Evolutionary conservation across 2,888 invertebrate species (phyloP), one percentile per base, ranked within the genome.

Genomic region (Synergus umbraculus): DNA sequence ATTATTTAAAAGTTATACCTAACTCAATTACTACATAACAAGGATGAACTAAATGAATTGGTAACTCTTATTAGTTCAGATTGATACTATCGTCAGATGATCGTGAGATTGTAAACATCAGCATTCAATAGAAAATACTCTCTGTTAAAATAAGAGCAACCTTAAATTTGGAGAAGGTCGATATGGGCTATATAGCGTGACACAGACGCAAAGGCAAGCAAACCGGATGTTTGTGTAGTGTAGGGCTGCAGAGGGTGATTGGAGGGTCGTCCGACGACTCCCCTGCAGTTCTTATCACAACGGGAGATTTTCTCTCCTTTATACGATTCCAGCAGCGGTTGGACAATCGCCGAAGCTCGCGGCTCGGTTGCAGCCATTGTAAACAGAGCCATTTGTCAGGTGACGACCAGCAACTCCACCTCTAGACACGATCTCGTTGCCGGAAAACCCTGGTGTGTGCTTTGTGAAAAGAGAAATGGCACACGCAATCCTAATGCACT

Each of bases 361-460:
- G 15, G 69, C 77, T 80, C 81, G 77, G 83, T 85, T 80, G 82
- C 80, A 83, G 64, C 85, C 86, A 85, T 89, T 88, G 88, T 87
- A 89, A 89, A 89, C 87, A 89, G 86, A 88, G 84, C 87, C 87
- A 88, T 89, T 89, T 88, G 88, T 89, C 88, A 88, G 86, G 78
- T 77, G 67, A 81, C 76, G 79, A 78, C 80, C 80, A 81, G 79
- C 41, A 66, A 65, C 67, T 43, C 82, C 73, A 58, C 64, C 46
- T 77, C 44, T 29, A 69, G 69, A 69, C 46, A 49, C 69, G 69
- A 69, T 69, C 46, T 69, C 29, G 49, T 69, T 49, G 22, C 46
- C 46, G 69, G 29, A 18, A 69, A 69, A 46, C 15, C 29, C 46
- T 69, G 15, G 22, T 69, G 46, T 22, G 44, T 49, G 44, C 69